A percentile compares a stretch with the other conserved stretches of the same genome.
These are phyloP conservation scores for Drusus annulatus DNA, from an alignment of 1,140 invertebrate genomes.

Conservation along the genomic window DNA sequence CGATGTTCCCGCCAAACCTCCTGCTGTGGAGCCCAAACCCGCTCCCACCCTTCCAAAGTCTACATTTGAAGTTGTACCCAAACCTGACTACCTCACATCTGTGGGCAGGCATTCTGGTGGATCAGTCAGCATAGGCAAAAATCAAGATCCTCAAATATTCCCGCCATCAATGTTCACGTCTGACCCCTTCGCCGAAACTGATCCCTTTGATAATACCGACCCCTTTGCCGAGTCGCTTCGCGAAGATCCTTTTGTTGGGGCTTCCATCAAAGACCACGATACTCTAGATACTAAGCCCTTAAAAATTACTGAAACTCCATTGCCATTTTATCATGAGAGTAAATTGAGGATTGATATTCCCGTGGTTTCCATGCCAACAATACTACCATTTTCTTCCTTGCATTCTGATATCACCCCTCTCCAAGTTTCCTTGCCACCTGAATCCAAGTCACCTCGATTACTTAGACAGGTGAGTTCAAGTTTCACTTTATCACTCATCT, in stretches of 20 bases:
- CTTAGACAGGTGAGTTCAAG: conserved; percentile 64
- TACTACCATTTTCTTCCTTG: conserved; percentile 23
- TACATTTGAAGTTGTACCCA: conserved; percentile 61
- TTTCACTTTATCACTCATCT: not conserved
- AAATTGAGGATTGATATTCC: conserved; percentile 51
- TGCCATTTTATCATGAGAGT: conserved; percentile 14
- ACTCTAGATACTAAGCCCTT: not conserved
- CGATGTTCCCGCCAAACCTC: conserved; percentile 23
- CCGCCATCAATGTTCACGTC: conserved; percentile 66
- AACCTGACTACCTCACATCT: conserved; percentile 65
- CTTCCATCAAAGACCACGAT: conserved; percentile 31
- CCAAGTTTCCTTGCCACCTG: conserved; percentile 78
- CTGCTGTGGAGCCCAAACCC: conserved; percentile 55
- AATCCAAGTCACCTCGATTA: conserved; percentile 70
- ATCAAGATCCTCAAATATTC: conserved; percentile 60
- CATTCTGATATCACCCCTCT: conserved; percentile 66
- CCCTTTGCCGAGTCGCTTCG: conserved; percentile 74
- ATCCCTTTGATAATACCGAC: conserved; percentile 78
- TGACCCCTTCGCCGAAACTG: conserved; percentile 81
- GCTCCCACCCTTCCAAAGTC: conserved; percentile 61
- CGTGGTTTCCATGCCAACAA: conserved; percentile 20
- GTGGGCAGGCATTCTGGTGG: conserved; percentile 69
- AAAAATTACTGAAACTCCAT: not conserved
- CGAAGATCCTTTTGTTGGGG: conserved; percentile 75
- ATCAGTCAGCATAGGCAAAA: conserved; percentile 67